A percentile compares a stretch with the other conserved stretches of the same genome.
These are phyloP conservation scores for Anisognathus igniventris DNA, from an alignment of 2,797 vertebrate species.

Conservation along the genomic window DNA sequence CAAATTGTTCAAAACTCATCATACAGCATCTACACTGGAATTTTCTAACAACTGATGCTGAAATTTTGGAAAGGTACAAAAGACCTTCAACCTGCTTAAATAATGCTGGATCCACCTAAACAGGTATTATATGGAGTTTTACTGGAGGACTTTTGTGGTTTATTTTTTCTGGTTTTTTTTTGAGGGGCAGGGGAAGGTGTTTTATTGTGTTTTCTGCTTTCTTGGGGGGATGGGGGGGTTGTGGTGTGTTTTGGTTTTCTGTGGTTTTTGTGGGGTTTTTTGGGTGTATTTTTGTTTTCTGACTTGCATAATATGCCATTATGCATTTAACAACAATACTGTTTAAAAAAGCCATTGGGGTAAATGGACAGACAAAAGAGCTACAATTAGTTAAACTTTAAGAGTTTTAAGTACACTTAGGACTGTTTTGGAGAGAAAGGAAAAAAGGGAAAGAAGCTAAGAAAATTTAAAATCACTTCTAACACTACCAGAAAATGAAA, in stretches of 20 bases:
- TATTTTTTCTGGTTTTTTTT: fast-evolving
- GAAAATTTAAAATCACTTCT: neutral
- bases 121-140: neutral
- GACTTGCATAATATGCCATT: neutral
- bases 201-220: neutral
- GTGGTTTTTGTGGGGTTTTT: neutral
- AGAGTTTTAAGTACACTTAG: neutral
- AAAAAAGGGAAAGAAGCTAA: neutral
- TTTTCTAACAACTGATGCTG: neutral
- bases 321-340: neutral
- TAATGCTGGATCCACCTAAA: neutral
- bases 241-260: neutral
- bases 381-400: neutral
- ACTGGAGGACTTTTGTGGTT: neutral
- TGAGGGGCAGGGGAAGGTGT: fast-evolving
- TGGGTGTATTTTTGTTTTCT: neutral
- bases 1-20: neutral
- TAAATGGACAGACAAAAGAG: neutral
- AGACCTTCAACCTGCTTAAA: neutral
- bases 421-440: neutral
- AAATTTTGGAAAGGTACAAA: neutral
- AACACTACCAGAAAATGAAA: neutral
- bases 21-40: neutral
- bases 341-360: neutral
- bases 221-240: too few species aligned